Conservation (phyloP, 2,113 vertebrate genomes). For the Catharus fuscescens region DNA sequence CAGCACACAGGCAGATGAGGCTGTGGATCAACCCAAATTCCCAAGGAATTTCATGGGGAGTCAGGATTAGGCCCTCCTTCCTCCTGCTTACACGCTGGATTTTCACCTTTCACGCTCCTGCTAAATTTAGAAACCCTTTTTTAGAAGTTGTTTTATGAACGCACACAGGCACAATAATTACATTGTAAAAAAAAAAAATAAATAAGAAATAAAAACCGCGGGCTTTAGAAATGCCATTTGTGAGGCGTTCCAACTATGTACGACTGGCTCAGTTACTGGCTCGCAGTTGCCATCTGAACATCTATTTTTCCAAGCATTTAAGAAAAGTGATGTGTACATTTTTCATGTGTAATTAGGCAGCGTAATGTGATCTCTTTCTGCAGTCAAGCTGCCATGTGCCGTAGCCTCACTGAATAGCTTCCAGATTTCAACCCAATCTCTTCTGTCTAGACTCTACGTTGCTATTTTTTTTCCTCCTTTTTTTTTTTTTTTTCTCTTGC, state of each 20-base stretch:
- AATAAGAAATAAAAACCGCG: neutral
- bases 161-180: neutral
- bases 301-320: conserved; percentile 76
- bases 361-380: conserved; percentile 84
- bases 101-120: conserved; percentile 1
- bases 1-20: neutral
- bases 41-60: neutral
- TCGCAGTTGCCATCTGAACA: conserved; percentile 63
- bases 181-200: neutral
- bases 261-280: conserved; percentile 26
- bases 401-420: conserved; percentile 83
- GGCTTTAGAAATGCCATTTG: conserved; percentile 59
- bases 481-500: neutral
- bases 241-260: neutral
- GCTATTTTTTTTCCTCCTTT: conserved; percentile 69
- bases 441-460: conserved; percentile 92
- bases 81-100: neutral
- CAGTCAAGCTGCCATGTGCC: conserved; percentile 80
- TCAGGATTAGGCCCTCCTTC: neutral
- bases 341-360: conserved; percentile 89
- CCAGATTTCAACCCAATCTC: conserved; percentile 89
- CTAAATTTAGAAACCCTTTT: conserved; percentile 50
- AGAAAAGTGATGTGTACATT: conserved; percentile 78
- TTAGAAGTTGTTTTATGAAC: conserved; percentile 13
- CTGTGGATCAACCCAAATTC: neutral